Evolutionary conservation across 2,113 vertebrate genomes (phyloP), one percentile per base, ranked within the genome.

Genomic region (Donacobius atricapilla): DNA sequence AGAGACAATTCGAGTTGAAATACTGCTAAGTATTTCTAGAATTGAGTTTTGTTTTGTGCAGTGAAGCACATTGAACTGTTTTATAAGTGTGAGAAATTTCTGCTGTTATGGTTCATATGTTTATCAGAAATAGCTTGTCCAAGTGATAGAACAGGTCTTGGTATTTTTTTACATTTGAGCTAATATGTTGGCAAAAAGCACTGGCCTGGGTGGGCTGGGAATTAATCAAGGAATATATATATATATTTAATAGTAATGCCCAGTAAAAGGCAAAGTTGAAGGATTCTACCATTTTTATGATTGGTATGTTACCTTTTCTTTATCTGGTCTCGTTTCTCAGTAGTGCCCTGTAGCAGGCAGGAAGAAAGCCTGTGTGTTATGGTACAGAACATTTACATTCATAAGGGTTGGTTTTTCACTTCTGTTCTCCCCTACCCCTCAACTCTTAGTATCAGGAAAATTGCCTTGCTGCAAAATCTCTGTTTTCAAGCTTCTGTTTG

Each of bases 401-500:
- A 13, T 44, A 27, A 15, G 28, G 15, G 22, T 60, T 56, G 7
- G 0, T 27, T 54, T 72, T 82, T 86, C 15, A 19, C 33, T 76
- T 69, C 37, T 69, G 4, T 65, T 42, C 7, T 7, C 33, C 7
- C 4, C 14, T 23, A 58, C 1, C 3, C 8, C 5, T 11, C 33
- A 27, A 81, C 15, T 51, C 37, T 51, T 87, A 99, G 99, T 98
- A 99, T 95, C 97, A 97, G n/a, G 99, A 99, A 95, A 99, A 99
- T 90, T 98, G 99, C 88, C 89, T 97, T 96, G 97, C 98, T 60
- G 99, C 99, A 45, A 99, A 98, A 97, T 98, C 97, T 69, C 98
- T 99, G 61, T 99, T 99, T 96, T 97, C 98, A 95, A 98, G 97
- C 97, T 99, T 99, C 98, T 99, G 99, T 94, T 97, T 99, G 50